A percentile compares a stretch with the other conserved stretches of the same genome.
Conservation (phyloP, 2,797 vertebrate species). For the Syngnathus acus region DNA sequence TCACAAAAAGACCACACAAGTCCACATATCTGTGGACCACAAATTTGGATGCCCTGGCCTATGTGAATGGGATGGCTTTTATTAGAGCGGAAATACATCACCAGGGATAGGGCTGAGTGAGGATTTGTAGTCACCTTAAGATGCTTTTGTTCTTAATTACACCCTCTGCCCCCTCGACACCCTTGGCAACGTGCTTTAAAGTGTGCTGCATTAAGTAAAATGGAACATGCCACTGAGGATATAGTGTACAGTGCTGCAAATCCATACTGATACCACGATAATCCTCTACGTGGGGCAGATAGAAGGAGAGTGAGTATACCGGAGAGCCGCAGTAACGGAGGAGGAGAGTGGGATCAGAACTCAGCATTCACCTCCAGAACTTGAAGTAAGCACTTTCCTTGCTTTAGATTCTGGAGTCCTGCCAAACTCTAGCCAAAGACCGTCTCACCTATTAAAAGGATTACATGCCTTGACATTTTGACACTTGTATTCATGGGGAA, state of each 20-base stretch:
- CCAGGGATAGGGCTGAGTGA: neutral
- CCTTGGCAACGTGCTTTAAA: conserved; percentile 19
- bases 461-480: conserved; percentile 67
- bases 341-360: conserved; percentile 39
- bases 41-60: neutral
- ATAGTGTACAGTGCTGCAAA: conserved; percentile 38
- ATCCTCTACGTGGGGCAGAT: conserved; percentile 34
- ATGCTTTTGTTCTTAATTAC: conserved; percentile 9
- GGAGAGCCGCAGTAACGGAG: conserved; percentile 14
- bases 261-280: conserved; percentile 46
- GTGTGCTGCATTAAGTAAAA: conserved; percentile 27
- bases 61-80: conserved; percentile 7
- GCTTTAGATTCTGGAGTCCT: conserved; percentile 32
- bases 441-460: conserved; percentile 59
- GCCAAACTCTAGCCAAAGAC: conserved; percentile 45
- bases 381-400: conserved; percentile 49
- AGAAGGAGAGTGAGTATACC: conserved; percentile 13
- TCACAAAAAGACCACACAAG: neutral
- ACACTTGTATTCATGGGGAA: conserved; percentile 57
- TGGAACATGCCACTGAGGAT: conserved; percentile 31
- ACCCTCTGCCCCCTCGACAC: conserved; percentile 4
- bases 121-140: conserved; percentile 15
- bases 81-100: conserved; percentile 13
- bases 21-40: neutral
- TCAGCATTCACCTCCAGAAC: conserved; percentile 42